Evolutionary conservation across 2,113 vertebrate genomes (phyloP), one percentile per base, ranked within the genome.

Genomic region (Centropus bengalensis): DNA sequence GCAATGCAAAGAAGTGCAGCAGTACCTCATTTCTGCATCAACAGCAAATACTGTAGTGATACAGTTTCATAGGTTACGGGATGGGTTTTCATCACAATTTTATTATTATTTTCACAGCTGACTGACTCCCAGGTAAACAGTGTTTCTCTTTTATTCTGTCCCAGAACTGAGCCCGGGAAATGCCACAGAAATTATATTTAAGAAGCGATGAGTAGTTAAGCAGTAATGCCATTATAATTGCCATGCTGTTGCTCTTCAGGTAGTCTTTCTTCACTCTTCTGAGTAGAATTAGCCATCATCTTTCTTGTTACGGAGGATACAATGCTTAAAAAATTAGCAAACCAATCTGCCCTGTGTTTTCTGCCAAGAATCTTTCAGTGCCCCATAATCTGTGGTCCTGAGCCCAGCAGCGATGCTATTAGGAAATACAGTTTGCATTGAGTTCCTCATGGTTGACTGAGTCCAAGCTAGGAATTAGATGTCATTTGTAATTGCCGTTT

Each of bases 401-500:
- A 90, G 40, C 79, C 63, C 71, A 75, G 90, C 64, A 91, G 52
- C 0, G 0, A 22, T 71, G 88, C 54, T 47, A 12, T 81, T 71
- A 56, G 87, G 89, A 91, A 88, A 81, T 78, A 44, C 3, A 1
- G 85, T 96, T 91, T 91, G 63, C 6, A 6, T 81, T 67, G 74
- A 60, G 93, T 68, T 95, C 8, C 21, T 95, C 73, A 22, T 30
- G 93, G 83, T 87, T 83, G 87, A 91, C 63, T 94, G 94, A 91
- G 79, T 68, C 79, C 80, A 49, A 28, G 54, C 74, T 85, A 82
- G 89, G 92, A 96, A 86, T 91, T 89, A 96, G 28, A 66, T 91
- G 86, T 89, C 86, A 49, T 89, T 82, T 93, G 76, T 96, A 96
- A 96, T 82, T 95, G 78, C 92, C 59, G 47, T 97, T 96, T 90